Base-by-base conservation (phyloP, 2,888 invertebrate species). In the Drosophila putrida region DNA sequence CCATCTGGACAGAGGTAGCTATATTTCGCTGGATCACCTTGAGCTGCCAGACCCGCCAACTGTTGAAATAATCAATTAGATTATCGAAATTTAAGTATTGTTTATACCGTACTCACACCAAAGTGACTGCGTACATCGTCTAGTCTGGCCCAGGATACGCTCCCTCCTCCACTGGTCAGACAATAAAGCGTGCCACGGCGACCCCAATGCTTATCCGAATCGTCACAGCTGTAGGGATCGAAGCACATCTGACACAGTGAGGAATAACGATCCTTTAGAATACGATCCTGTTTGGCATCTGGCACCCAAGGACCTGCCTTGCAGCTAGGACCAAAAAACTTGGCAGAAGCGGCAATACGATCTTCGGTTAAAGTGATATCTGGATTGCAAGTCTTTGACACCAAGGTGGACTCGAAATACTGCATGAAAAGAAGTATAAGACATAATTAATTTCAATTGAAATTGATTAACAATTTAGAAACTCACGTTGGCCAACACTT, bases 221-320 rank as follows among this genome's bases (percentile, higher is more conserved):
- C 90, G 0, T 94, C 93, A 89, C 97, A 97, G 2, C 92, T 92
- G 0, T 90, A 90, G 0, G 95, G 94, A 75, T 94, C 93, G 51
- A 94, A 94, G 88, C 97, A 97, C 4, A 96, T 93, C 4, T 94
- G 93, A 83, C 97, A 97, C 0, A 97, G 93, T 4, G 95, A 95
- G 0, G 94, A 94, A 91, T 96, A 97, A 54, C 93, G 94, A 4
- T 86, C 89, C 90, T 96, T 97, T 0, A 97, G 92, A 80, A 94
- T 91, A 3, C 92, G 91, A 82, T 97, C 96, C 31, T 95, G 93
- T 0, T 90, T 78, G 0, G 93, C 91, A 89, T 97, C 96, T 0
- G 95, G 94, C 0, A 96, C 95, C 97, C 97, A 97, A 0, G 95
- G 94, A 0, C 98, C 98, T 0, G 98, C 96, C 76, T 97, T 96